These are phyloP conservation scores for Ctenodactylus gundi DNA, from an alignment of 2,113 vertebrate species.

Conservation along the genomic window DNA sequence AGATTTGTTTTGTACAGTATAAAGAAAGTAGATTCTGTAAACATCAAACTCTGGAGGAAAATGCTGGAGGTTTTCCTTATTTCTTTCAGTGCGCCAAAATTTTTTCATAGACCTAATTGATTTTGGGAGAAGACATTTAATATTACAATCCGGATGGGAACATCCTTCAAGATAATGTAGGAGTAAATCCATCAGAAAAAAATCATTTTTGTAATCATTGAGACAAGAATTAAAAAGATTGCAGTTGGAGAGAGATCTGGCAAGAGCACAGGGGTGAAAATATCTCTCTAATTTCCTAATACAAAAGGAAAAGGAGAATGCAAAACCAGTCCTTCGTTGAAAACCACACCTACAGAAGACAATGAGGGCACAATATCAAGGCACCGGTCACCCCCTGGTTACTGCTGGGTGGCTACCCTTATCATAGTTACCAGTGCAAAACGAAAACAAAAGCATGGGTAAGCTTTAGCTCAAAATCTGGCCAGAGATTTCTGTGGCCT, in stretches of 20 bases:
- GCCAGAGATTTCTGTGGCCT: neutral
- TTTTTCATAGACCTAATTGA: constrained; percentile 53
- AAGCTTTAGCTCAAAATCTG: neutral
- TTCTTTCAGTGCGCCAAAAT: constrained; percentile 4
- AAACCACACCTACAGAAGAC: constrained; percentile 23
- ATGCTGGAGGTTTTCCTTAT: constrained; percentile 46
- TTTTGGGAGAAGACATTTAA: constrained; percentile 66
- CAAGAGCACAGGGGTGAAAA: neutral
- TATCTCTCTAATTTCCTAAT: neutral
- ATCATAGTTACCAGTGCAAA: neutral
- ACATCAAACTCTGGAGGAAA: constrained; percentile 21
- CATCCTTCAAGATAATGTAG: constrained; percentile 55
- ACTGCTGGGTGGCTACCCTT: neutral
- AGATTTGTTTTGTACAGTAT: constrained; percentile 40
- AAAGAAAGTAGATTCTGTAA: constrained; percentile 34
- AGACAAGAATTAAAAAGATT: constrained; percentile 52
- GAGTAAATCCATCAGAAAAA: constrained; percentile 60
- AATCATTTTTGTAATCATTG: constrained; percentile 64
- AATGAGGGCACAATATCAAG: neutral
- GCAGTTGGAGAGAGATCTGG: neutral
- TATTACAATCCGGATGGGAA: constrained; percentile 49
- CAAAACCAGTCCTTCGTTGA: constrained; percentile 30
- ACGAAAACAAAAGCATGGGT: neutral
- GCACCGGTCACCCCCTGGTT: neutral
- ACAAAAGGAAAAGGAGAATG: neutral